Conservation (phyloP, 2,888 invertebrate species). For the Cerceris rybyensis region DNA sequence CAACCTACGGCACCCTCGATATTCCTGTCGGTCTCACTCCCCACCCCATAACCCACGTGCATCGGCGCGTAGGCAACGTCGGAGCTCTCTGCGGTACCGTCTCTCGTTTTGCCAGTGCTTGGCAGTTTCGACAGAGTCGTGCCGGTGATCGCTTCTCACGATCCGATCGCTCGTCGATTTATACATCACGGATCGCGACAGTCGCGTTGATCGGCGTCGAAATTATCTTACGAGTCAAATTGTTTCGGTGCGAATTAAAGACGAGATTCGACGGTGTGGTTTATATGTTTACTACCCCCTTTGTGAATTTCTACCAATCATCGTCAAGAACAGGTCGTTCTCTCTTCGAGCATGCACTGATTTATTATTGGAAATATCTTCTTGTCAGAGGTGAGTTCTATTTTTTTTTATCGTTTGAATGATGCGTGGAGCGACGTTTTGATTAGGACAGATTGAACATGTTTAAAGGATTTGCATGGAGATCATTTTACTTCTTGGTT, state of each 20-base stretch:
- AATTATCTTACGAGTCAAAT: neutral
- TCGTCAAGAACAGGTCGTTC: neutral
- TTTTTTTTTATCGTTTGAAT: neutral
- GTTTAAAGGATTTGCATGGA: too few relatives aligned
- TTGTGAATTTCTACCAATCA: slow-evolving; percentile 22
- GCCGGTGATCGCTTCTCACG: slow-evolving; percentile 52
- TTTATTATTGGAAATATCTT: slow-evolving; percentile 19
- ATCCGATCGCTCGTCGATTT: slow-evolving; percentile 28
- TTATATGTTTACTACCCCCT: neutral
- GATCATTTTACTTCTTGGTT: neutral
- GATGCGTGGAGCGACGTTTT: neutral
- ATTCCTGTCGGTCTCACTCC: slow-evolving; percentile 7
- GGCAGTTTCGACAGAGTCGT: slow-evolving; percentile 65
- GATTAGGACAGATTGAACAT: neutral
- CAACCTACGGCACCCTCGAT: neutral
- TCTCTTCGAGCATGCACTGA: slow-evolving; percentile 40
- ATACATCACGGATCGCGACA: slow-evolving; percentile 13
- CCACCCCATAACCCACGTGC: slow-evolving; percentile 57
- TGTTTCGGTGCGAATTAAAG: neutral
- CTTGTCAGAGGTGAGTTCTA: slow-evolving; percentile 39
- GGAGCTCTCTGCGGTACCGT: slow-evolving; percentile 35
- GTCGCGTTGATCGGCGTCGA: slow-evolving; percentile 33
- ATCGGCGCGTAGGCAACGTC: slow-evolving; percentile 57
- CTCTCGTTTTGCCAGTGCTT: slow-evolving; percentile 59
- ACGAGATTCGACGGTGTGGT: neutral